Base-by-base conservation (phyloP, 2,113 vertebrate species). In the Nesoenas mayeri region DNA sequence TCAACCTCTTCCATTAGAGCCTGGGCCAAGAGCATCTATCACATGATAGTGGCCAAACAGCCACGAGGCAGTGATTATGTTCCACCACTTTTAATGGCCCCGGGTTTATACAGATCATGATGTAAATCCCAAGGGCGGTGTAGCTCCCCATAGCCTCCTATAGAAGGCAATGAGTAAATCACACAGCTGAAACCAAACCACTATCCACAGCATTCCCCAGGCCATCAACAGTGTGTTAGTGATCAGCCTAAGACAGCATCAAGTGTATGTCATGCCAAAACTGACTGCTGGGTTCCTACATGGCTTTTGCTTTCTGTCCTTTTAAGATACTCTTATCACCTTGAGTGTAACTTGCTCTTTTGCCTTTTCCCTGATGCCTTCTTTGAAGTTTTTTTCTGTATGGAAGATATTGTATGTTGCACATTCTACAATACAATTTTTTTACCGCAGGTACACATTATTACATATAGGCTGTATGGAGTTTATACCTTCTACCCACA, bases 91-190 rank as follows among this genome's bases (percentile, higher is more conserved):
- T 50, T 14, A 56, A n/a, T 17, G 32, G n/a, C 62, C 54, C 31
- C 32, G 42, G 0, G 8, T 28, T 66, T 79, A 3, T 7, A 40
- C 4, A 50, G 25, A 54, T 34, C 54, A 44, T 4, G 32, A 47
- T 15, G 31, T 17, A 58, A 70, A 74, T 60, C 24, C 40, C 47
- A 36, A 29, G 19, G 57, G 24, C 0, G 0, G 10, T 22, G 24
- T 11, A 57, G 81, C n/a, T 89, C 12, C 56, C 60, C 44, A 42
- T 0, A 56, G 56, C 29, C 21, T 89, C n/a, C 70, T 32, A 1
- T 38, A 25, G 57, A 53, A 74, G 65, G 28, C 50, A n/a, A 19
- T 5, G 20, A 9, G 6, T 53, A 73, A 83, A 66, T 54, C 48
- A 24, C 53, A 53, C 34, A 69, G 20, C n/a, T 61, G 44, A 88